Percentiles rank a stretch among this genome's conserved stretches.
Conservation (phyloP, 2,888 invertebrate genomes). For the Drosophila mercatorum region DNA sequence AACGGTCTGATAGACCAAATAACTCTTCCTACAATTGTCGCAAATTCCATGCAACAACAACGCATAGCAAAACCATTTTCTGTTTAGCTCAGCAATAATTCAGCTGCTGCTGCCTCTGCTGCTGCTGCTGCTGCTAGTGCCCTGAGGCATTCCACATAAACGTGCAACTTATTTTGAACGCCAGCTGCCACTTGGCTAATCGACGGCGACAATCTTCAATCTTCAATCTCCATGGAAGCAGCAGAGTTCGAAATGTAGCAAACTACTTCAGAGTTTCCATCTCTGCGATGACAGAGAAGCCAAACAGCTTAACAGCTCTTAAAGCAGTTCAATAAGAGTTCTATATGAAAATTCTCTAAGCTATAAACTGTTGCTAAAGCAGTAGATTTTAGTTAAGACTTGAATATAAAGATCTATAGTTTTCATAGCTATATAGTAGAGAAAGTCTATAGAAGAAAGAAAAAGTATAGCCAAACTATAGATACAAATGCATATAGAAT, state of each 20-base stretch:
- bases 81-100: slow-evolving; percentile 15
- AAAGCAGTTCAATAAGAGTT: not conserved
- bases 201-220: slow-evolving; percentile 52
- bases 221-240: slow-evolving; percentile 10
- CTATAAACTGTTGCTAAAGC: not conserved
- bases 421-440: too few species aligned
- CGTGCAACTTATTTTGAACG: slow-evolving; percentile 55
- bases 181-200: slow-evolving; percentile 68
- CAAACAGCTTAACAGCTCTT: not conserved
- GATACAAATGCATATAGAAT: too few species aligned
- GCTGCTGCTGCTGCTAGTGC: slow-evolving; percentile 16
- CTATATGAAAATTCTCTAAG: not conserved
- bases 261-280: not conserved
- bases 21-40: slow-evolving; percentile 66
- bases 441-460: too few species aligned
- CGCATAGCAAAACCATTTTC: slow-evolving; percentile 11
- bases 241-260: not conserved
- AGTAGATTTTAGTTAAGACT: not conserved
- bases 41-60: slow-evolving; percentile 58
- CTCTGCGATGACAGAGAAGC: not conserved
- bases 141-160: slow-evolving; percentile 34
- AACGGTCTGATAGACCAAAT: slow-evolving; percentile 12
- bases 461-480: too few species aligned
- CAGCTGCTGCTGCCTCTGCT: slow-evolving; percentile 8
- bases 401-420: too few species aligned